A percentile compares a stretch with the other conserved stretches of the same genome.
These are phyloP conservation scores for Eurystomus glaucurus DNA, from an alignment of 2,797 vertebrate genomes.

Conservation along the genomic window DNA sequence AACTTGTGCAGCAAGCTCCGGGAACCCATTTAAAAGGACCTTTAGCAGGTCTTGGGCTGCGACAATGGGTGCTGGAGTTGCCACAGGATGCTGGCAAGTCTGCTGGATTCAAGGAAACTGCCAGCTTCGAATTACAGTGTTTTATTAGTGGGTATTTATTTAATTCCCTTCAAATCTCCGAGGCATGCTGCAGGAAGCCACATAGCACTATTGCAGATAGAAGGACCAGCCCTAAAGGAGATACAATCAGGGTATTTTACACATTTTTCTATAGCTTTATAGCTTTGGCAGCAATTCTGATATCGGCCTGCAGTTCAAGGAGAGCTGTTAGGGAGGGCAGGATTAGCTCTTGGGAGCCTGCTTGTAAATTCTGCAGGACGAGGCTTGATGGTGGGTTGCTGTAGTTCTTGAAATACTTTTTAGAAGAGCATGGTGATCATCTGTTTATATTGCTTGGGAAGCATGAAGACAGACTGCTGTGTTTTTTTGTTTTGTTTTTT, in stretches of 20 bases:
- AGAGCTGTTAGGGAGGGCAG: slow-evolving; percentile 15
- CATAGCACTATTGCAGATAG: background rate
- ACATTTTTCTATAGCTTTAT: slow-evolving; percentile 47
- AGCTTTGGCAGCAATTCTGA: slow-evolving; percentile 32
- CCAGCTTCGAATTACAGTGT: background rate
- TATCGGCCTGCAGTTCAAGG: background rate
- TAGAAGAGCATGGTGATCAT: background rate
- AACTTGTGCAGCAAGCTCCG: background rate
- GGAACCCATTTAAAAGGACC: background rate
- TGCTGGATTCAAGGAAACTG: background rate
- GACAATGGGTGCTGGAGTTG: background rate
- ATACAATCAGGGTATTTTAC: slow-evolving; percentile 6
- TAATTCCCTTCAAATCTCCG: slow-evolving; percentile 43
- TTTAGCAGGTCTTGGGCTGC: background rate
- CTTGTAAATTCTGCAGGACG: slow-evolving; percentile 38
- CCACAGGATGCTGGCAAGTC: background rate
- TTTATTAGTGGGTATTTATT: slow-evolving; percentile 45
- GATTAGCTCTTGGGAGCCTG: slow-evolving; percentile 43
- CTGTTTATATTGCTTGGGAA: background rate
- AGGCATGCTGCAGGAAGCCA: background rate
- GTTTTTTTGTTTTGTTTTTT: background rate
- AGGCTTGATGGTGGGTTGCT: background rate
- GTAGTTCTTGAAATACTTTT: background rate
- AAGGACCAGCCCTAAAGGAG: background rate
- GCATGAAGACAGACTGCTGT: background rate